phyloP scores from a whole-genome alignment of 2,797 vertebrate genomes.

The Characodon lateralis region DNA sequence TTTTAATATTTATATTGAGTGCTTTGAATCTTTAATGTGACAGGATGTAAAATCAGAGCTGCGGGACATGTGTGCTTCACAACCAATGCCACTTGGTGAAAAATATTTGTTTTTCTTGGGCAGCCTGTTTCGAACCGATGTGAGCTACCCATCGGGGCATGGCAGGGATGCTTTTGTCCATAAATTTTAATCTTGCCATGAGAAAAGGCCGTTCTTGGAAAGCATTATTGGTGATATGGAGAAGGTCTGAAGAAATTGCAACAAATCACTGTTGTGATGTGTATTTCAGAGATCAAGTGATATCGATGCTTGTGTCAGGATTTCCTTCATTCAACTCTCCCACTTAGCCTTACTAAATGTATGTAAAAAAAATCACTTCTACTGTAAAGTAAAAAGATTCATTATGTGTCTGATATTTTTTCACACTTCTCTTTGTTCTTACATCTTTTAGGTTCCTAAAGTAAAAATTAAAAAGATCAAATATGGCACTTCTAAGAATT shows the following conservation, averaged over 20 bases:
- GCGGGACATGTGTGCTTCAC: conserved; percentile 93
- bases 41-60: conserved; percentile 99
- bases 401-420: background rate
- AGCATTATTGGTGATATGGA: conserved; percentile 36
- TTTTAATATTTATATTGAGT: conserved; percentile 99
- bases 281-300: conserved; percentile 49
- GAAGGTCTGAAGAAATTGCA: conserved; percentile 20
- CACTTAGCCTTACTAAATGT: conserved; percentile 2
- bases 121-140: conserved; percentile 70
- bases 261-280: conserved; percentile 40
- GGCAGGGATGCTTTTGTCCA: conserved; percentile 27
- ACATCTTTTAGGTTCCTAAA: background rate
- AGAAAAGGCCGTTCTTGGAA: conserved; percentile 54
- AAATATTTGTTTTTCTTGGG: conserved; percentile 92
- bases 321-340: conserved; percentile 7
- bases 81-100: conserved; percentile 84
- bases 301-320: background rate
- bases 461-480: background rate
- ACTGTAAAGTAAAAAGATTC: background rate
- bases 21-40: conserved; percentile 99
- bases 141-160: conserved; percentile 26
- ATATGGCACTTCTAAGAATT: background rate
- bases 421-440: background rate
- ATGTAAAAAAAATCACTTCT: background rate
- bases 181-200: conserved; percentile 70